These are phyloP conservation scores for Upupa epops DNA, from an alignment of 2,113 vertebrate species.

Conservation along the genomic window DNA sequence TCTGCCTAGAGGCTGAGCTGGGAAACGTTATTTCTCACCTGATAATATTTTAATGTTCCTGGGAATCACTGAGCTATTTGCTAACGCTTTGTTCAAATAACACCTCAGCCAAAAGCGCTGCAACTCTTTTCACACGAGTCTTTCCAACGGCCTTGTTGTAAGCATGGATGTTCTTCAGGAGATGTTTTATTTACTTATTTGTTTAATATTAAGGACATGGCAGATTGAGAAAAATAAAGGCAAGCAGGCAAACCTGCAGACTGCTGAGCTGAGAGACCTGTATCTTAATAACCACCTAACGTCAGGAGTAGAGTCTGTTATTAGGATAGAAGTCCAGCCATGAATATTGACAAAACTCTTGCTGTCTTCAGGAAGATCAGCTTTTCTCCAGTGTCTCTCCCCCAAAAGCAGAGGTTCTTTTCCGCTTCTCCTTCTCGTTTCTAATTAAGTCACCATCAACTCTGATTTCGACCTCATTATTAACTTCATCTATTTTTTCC, in stretches of 20 bases:
- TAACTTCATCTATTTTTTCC: not conserved
- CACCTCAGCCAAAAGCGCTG: not conserved
- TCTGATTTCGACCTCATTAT: not conserved
- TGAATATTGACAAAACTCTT: not conserved
- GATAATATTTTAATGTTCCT: not conserved
- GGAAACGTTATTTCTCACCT: not conserved
- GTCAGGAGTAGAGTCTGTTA: not conserved
- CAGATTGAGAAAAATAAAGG: not conserved
- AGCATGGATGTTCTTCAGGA: not conserved
- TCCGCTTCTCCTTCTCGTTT: not conserved
- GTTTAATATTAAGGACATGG: not conserved
- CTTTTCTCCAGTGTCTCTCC: not conserved
- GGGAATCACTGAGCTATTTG: not conserved
- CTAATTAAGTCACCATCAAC: not conserved
- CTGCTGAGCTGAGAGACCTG: not conserved
- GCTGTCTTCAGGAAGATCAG: not conserved
- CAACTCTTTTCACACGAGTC: not conserved
- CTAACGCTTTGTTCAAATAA: conserved; percentile 1
- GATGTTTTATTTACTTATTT: not conserved
- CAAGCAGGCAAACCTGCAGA: not conserved
- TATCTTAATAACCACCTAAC: not conserved
- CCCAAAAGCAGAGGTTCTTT: not conserved
- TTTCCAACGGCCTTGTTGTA: conserved; percentile 5
- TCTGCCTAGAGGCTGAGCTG: not conserved
- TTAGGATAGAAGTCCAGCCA: not conserved